Percentiles rank a stretch among this genome's conserved stretches.
Conservation (phyloP, 2,888 invertebrate genomes). For the Timandra comae region DNA sequence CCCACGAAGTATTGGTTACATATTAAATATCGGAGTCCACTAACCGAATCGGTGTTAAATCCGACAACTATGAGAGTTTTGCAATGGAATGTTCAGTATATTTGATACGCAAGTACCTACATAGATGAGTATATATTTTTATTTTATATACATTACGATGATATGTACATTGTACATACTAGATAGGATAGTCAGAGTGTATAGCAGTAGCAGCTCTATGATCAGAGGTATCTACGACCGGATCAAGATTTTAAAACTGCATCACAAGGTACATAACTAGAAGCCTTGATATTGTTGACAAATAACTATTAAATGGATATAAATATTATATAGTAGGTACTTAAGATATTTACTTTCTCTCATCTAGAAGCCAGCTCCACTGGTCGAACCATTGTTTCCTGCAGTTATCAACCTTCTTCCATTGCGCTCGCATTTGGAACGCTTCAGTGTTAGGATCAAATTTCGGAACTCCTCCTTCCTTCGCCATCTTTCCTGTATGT, state of each 20-base stretch:
- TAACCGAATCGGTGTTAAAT: slow-evolving; percentile 13
- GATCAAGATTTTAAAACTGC: too few species aligned
- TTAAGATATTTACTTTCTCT: slow-evolving; percentile 48
- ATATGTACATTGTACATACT: too few species aligned
- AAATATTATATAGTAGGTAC: too few species aligned
- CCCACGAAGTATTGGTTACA: too few species aligned
- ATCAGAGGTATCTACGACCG: too few species aligned
- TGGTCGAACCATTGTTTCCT: slow-evolving; percentile 55
- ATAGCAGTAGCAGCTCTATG: too few species aligned
- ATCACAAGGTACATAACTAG: too few species aligned
- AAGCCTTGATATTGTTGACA: background rate
- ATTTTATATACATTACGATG: too few species aligned
- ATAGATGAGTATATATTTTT: too few species aligned
- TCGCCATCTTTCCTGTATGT: slow-evolving; percentile 34
- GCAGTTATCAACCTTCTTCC: slow-evolving; percentile 62
- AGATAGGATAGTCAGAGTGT: too few species aligned
- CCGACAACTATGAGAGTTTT: slow-evolving; percentile 4
- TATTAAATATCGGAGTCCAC: slow-evolving; percentile 12
- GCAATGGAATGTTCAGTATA: slow-evolving; percentile 6
- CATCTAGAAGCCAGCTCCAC: slow-evolving; percentile 66
- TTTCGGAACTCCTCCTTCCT: slow-evolving; percentile 30
- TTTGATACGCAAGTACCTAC: too few species aligned
- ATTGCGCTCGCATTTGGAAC: slow-evolving; percentile 66
- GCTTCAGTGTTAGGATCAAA: slow-evolving; percentile 63
- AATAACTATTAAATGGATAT: background rate